Conservation (phyloP, 2,888 invertebrate species). For the Altica lythri region DNA sequence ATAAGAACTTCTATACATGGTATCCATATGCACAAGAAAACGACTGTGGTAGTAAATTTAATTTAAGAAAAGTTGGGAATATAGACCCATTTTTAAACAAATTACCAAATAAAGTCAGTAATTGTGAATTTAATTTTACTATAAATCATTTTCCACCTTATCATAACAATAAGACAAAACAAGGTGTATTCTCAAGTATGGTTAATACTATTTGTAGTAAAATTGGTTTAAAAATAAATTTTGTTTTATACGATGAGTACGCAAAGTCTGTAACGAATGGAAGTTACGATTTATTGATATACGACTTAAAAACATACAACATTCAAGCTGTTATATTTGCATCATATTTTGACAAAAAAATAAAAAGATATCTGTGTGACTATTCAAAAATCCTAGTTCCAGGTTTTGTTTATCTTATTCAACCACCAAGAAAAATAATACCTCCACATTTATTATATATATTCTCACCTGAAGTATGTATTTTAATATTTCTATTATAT, state of each 20-base stretch:
- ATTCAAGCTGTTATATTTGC: not conserved
- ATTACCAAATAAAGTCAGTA: not conserved
- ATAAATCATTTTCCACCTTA: not conserved
- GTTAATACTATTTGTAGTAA: not conserved
- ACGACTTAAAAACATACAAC: not conserved
- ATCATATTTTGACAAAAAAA: not conserved
- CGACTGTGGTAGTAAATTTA: not conserved
- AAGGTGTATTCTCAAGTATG: not conserved
- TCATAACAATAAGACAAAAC: not conserved
- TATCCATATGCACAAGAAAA: slow-evolving; percentile 7
- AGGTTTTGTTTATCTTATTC: not conserved
- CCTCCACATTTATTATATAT: slow-evolving; percentile 1
- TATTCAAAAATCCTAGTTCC: not conserved
- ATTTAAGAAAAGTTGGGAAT: not conserved
- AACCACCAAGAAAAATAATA: slow-evolving; percentile 3
- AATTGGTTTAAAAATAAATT: not conserved
- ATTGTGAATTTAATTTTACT: slow-evolving; percentile 4
- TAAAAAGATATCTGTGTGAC: not conserved
- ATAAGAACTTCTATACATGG: slow-evolving; percentile 3
- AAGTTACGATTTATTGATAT: not conserved
- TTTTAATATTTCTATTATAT: not conserved
- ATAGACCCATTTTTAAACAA: not conserved
- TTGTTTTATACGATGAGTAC: not conserved
- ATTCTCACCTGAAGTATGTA: not conserved
- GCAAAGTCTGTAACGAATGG: not conserved